Evolutionary conservation across 2,888 invertebrate species (phyloP).

Genomic region (Exocentrus adspersus): DNA sequence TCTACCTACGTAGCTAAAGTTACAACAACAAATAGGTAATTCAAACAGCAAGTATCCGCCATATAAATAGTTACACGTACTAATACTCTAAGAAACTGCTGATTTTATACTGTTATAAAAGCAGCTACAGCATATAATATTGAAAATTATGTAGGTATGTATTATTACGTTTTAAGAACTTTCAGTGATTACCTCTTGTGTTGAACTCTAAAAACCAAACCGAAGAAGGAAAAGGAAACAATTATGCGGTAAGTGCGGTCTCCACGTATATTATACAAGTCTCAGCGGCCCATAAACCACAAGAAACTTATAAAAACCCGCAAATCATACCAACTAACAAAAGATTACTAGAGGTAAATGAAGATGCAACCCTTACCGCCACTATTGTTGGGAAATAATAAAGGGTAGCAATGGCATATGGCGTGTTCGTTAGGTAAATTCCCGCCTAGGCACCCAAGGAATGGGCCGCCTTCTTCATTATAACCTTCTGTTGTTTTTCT

Average conservation of each 20-base stretch:
- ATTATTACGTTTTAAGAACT: too few species aligned
- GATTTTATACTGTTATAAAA: too few species aligned
- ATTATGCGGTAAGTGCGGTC: constrained; percentile 3
- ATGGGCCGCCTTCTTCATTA: constrained; percentile 32
- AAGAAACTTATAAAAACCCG: constrained; percentile 12
- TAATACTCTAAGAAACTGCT: too few species aligned
- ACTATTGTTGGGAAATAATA: constrained; percentile 17
- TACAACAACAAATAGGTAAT: too few species aligned
- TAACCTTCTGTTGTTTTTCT: constrained; percentile 43
- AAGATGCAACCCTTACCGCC: constrained; percentile 7
- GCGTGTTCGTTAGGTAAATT: constrained; percentile 39
- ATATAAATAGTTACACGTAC: too few species aligned
- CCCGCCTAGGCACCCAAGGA: constrained; percentile 36
- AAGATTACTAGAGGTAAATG: neutral
- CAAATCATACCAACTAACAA: constrained; percentile 20
- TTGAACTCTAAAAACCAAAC: neutral
- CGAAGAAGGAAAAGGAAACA: neutral
- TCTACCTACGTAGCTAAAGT: too few species aligned
- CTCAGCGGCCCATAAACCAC: constrained; percentile 13
- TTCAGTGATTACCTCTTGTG: neutral
- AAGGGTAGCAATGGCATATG: constrained; percentile 45
- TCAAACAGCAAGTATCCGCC: too few species aligned
- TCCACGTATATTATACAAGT: neutral
- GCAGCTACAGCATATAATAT: too few species aligned
- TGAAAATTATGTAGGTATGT: too few species aligned